Evolutionary conservation across 2,113 vertebrate genomes (phyloP), one percentile per base, ranked within the genome.

Genomic region (Pterocles burchelli): DNA sequence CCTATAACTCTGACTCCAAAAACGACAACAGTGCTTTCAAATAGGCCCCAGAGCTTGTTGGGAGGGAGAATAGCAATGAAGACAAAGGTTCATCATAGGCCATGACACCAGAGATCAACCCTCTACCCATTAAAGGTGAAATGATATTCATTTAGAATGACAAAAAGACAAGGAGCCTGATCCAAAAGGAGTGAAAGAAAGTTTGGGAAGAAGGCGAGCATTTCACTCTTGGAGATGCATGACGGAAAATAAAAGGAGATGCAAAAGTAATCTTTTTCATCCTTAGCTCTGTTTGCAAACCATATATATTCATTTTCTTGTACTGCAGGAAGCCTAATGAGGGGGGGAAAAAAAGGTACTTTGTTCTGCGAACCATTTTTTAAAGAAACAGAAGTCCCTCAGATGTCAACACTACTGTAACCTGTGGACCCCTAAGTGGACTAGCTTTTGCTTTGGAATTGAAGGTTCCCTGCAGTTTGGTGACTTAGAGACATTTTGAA

Each of bases 401-500:
- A 41, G 72, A 93, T 67, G 51, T 80, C 80, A 92, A 77, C 54
- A 51, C 58, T 78, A 59, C 5, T 31, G 71, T 90, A 68, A 70
- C 65, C 90, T 79, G 55, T 51, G 18, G 82, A 89, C 57, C 73
- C 46, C 48, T 66, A 48, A 54, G 55, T 52, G 38, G 68, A 57
- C 65, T 41, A 70, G 41, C 29, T 91, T 89, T 70, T 63, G 13
- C 72, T 65, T 57, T 46, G 63, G 77, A 95, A 96, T 91, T 46
- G 71, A 96, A 81, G 67, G 67, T 91, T 96, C 75, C 86, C 66
- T 89, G 90, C 73, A 93, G 61, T 82, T 96, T 20, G 1, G 63
- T 84, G 87, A 91, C 95, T 96, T 65, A 46, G 11, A 88, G 38
- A 80, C 55, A 54, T 96, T 96, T 94, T 96, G 85, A 90, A 93